Conservation (phyloP, 2,113 vertebrate genomes). For the Coptodon bakossiorum region DNA sequence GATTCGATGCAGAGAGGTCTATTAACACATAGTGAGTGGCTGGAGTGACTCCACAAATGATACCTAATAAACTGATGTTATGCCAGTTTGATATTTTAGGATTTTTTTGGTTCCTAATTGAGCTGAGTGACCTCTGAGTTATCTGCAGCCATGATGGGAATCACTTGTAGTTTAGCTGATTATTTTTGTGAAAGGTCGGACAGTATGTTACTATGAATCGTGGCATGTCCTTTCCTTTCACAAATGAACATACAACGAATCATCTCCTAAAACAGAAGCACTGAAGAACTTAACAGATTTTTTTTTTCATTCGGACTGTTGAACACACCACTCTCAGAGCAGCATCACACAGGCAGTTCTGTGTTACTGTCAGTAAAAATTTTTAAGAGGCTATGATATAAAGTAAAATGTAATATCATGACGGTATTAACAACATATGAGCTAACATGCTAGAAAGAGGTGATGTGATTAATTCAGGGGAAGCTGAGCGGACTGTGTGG, state of each 20-base stretch:
- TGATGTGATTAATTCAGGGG: constrained; percentile 66
- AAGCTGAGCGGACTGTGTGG: constrained; percentile 86
- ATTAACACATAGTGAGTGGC: too few relatives aligned
- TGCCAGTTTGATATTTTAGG: neutral
- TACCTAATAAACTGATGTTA: neutral
- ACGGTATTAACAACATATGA: neutral
- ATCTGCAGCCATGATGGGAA: neutral
- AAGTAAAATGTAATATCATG: neutral
- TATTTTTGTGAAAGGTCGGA: neutral
- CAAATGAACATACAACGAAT: neutral
- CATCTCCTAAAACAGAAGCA: neutral
- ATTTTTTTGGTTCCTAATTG: neutral
- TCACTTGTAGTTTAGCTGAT: neutral
- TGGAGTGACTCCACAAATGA: neutral
- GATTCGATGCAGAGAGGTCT: too few relatives aligned
- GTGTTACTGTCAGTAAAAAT: neutral
- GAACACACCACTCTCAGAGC: neutral
- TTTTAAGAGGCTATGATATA: neutral
- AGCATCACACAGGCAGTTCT: neutral
- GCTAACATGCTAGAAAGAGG: neutral
- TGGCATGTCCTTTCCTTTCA: neutral
- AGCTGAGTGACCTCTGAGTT: neutral
- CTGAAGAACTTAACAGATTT: neutral
- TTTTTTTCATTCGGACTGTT: neutral
- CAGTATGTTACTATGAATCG: neutral